Evolutionary conservation across 2,113 vertebrate genomes (phyloP).

Genomic region (Semnornis frantzii): DNA sequence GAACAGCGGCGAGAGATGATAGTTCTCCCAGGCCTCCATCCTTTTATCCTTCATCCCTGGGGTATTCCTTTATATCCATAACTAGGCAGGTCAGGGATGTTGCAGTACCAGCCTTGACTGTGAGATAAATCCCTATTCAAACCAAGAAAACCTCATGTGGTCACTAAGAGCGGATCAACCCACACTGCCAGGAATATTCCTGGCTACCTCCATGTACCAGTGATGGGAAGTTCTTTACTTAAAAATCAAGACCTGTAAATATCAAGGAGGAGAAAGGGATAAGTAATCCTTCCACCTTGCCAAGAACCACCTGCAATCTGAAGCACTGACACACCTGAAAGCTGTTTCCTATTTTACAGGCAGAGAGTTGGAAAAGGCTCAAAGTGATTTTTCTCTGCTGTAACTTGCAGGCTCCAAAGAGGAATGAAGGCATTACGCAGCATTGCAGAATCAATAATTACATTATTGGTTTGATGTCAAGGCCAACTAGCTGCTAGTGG

Average conservation of each 20-base stretch:
- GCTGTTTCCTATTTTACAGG: not conserved
- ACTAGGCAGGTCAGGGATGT: not conserved
- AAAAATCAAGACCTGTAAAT: not conserved
- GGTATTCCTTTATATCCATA: not conserved
- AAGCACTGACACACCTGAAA: not conserved
- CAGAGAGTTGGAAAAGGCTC: conserved; percentile 28
- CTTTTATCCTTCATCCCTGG: not conserved
- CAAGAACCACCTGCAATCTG: not conserved
- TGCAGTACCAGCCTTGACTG: not conserved
- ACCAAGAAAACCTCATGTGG: rapidly evolving
- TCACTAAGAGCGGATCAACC: not conserved
- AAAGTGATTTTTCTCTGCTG: not conserved
- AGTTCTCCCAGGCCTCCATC: not conserved
- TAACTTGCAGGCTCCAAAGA: not conserved
- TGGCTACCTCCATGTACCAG: not conserved
- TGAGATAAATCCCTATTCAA: not conserved
- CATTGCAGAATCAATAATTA: conserved; percentile 16
- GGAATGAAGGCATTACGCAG: not conserved
- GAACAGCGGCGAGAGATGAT: not conserved
- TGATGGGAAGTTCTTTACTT: not conserved
- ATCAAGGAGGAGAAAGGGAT: not conserved
- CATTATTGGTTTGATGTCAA: conserved; percentile 32
- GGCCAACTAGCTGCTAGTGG: conserved; percentile 29
- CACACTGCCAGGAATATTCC: not conserved
- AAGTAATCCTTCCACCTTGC: not conserved